A percentile compares a stretch with the other conserved stretches of the same genome.
These are phyloP conservation scores for Papilio glaucus DNA, from an alignment of 1,140 invertebrate genomes.

Conservation along the genomic window DNA sequence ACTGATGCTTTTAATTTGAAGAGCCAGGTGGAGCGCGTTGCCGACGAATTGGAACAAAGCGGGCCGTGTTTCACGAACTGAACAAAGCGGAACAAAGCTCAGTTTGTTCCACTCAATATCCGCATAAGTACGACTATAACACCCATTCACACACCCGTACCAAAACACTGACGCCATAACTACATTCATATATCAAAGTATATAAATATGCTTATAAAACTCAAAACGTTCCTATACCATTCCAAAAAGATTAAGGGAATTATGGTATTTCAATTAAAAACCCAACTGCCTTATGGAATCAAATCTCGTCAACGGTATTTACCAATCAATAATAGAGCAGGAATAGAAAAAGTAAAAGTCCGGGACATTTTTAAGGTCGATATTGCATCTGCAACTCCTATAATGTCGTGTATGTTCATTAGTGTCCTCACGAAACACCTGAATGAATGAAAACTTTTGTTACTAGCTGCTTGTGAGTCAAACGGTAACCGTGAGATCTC, in stretches of 20 bases:
- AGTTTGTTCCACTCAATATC: slow-evolving; percentile 46
- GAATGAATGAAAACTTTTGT: neutral
- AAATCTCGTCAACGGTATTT: too few relatives aligned
- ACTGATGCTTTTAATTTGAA: slow-evolving; percentile 37
- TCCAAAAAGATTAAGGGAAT: too few relatives aligned
- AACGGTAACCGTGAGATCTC: neutral
- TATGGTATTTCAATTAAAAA: too few relatives aligned
- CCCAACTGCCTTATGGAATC: too few relatives aligned
- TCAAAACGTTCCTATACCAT: too few relatives aligned
- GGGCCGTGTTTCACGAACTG: slow-evolving; percentile 48
- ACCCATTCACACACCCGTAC: slow-evolving; percentile 27
- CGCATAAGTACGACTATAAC: slow-evolving; percentile 23
- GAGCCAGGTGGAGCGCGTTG: slow-evolving; percentile 42
- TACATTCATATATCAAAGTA: neutral
- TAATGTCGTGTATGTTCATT: too few relatives aligned
- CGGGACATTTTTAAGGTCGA: too few relatives aligned
- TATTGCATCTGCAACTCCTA: too few relatives aligned
- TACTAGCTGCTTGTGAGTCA: neutral
- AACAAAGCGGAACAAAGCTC: slow-evolving; percentile 50
- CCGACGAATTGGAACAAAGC: slow-evolving; percentile 45
- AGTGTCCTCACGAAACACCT: too few relatives aligned
- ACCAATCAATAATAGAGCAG: too few relatives aligned
- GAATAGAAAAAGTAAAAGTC: too few relatives aligned
- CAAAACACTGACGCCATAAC: neutral
- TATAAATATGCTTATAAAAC: neutral